Base-by-base conservation (phyloP, 2,113 vertebrate genomes). In the Nymphicus hollandicus region DNA sequence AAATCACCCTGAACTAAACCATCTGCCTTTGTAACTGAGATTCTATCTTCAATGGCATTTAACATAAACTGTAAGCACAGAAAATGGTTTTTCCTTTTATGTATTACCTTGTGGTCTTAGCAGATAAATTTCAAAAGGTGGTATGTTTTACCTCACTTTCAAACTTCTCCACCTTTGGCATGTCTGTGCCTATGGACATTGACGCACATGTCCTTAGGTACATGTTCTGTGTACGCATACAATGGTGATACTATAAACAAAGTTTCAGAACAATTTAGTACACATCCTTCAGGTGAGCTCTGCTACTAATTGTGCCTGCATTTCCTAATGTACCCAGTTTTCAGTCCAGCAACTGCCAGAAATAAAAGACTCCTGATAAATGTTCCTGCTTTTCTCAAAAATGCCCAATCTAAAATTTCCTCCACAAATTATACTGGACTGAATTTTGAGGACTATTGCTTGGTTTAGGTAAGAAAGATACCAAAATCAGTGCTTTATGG, bases 61-160 rank as follows among this genome's bases (percentile, higher is more conserved):
- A 95, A 78, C 82, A 90, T 81, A 86, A 94, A 95, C 43, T 88
- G 72, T 94, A 97, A 96, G 90, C 90, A 93, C 6, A 81, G 68
- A 93, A 94, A 90, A 94, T 93, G 16, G 88, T 49, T 94, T 90
- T 95, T 81, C 61, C 43, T 91, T 96, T 96, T 78, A 84, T 74
- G 76, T 76, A 68, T 88, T 91, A 71, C 94, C 79, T 86, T 94
- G 82, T 95, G 82, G 60, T 92, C 72, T 78, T 74, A 86, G 90
- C 47, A 93, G 95, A 96, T 96, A 96, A 83, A 86, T 96, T 97
- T 94, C 88, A 96, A 90, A 96, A 94, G 55, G 35, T 37, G 86
- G 35, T 37, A 20, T 60, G 39, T 68, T 93, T 93, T 91, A 81
- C 81, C 71, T 91, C 31, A 46, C 39, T 68, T 93, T 74, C 77